A percentile compares a stretch with the other conserved stretches of the same genome.
phyloP scores from a whole-genome alignment of 2,888 invertebrate genomes.

The Lepidonotus clava region DNA sequence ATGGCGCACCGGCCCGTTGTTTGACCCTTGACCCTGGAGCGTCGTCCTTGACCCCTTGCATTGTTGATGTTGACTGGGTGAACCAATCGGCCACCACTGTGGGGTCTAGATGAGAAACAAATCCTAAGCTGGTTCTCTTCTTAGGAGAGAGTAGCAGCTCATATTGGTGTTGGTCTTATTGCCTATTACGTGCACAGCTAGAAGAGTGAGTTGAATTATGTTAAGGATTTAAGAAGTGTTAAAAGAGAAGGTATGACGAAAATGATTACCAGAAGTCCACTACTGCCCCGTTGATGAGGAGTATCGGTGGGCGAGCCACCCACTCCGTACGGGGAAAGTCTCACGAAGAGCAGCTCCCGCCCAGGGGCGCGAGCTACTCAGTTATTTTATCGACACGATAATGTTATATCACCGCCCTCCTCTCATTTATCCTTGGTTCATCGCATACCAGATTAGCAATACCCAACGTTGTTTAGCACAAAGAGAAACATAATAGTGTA shows the following conservation, averaged over 20 bases:
- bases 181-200: slow-evolving; percentile 52
- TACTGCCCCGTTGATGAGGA: slow-evolving; percentile 19
- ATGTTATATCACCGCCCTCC: slow-evolving; percentile 22
- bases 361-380: slow-evolving; percentile 5
- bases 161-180: slow-evolving; percentile 47
- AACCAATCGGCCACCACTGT: slow-evolving; percentile 43
- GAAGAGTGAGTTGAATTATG: slow-evolving; percentile 49
- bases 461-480: slow-evolving; percentile 50
- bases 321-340: slow-evolving; percentile 14
- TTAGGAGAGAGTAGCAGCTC: slow-evolving; percentile 23
- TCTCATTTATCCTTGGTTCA: slow-evolving; percentile 47
- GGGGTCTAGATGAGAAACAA: slow-evolving; percentile 37
- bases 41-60: slow-evolving; percentile 31
- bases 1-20: slow-evolving; percentile 50
- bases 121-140: neutral
- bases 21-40: slow-evolving; percentile 50
- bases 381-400: slow-evolving; percentile 17
- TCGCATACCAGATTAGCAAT: slow-evolving; percentile 51
- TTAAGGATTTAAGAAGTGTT: no score
- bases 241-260: slow-evolving; percentile 18
- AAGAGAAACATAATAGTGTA: neutral
- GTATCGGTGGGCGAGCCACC: neutral
- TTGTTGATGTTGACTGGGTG: slow-evolving; percentile 52
- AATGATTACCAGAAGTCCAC: slow-evolving; percentile 20
- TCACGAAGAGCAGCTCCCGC: slow-evolving; percentile 23